Percentiles rank a stretch among this genome's conserved stretches.
Evolutionary conservation across 2,113 vertebrate species (phyloP).

Genomic region (Barnardius zonarius): DNA sequence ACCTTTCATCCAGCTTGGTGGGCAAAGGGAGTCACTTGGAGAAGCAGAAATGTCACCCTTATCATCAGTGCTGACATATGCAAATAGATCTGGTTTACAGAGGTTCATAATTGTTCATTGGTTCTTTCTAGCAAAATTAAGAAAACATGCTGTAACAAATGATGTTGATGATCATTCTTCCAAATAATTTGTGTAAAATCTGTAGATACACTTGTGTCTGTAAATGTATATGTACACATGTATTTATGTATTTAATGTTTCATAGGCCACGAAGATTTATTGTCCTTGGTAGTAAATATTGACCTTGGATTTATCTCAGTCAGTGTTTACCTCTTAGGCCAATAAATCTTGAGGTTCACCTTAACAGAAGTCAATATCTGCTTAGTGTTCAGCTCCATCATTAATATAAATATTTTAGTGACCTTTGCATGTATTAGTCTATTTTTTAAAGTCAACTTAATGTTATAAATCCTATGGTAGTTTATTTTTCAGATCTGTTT

Average conservation of each 20-base stretch:
- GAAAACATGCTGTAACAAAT: not conserved
- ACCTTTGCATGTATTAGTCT: constrained; percentile 60
- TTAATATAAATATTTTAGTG: constrained; percentile 68
- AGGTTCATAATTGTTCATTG: not conserved
- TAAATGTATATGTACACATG: constrained; percentile 39
- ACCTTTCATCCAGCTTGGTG: not conserved
- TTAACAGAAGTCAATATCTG: constrained; percentile 79
- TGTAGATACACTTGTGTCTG: not conserved
- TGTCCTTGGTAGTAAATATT: constrained; percentile 77
- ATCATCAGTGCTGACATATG: not conserved
- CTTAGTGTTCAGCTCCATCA: constrained; percentile 71
- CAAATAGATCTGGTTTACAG: not conserved
- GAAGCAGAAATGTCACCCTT: not conserved
- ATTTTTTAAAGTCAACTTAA: constrained; percentile 37
- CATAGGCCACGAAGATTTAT: constrained; percentile 69
- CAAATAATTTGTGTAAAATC: not conserved
- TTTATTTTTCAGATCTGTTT: constrained; percentile 17
- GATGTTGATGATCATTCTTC: not conserved
- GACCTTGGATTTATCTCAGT: constrained; percentile 75
- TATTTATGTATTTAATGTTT: constrained; percentile 65
- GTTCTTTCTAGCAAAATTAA: not conserved
- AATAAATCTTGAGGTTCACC: constrained; percentile 79
- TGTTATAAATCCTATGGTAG: not conserved
- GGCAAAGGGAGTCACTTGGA: not conserved
- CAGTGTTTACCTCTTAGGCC: constrained; percentile 70